Evolutionary conservation across 2,113 vertebrate species (phyloP).

Genomic region (Gymnogyps californianus): DNA sequence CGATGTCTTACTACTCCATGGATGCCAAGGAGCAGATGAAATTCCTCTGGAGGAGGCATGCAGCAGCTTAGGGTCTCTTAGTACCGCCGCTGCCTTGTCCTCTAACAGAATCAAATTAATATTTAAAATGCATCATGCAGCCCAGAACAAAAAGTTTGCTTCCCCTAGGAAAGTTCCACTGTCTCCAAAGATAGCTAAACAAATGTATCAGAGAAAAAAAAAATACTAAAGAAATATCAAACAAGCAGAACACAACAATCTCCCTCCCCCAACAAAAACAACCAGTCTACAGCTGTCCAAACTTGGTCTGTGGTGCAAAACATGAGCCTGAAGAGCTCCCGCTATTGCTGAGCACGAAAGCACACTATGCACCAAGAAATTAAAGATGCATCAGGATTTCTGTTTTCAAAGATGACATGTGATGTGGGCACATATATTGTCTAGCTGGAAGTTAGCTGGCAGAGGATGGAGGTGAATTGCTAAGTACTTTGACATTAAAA

Average conservation of each 20-base stretch:
- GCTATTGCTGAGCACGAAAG: background rate
- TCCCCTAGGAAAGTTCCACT: background rate
- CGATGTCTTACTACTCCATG: background rate
- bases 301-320: background rate
- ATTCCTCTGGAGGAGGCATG: background rate
- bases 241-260: background rate
- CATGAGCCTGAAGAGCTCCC: background rate
- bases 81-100: background rate
- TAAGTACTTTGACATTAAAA: background rate
- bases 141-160: background rate
- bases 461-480: background rate
- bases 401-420: background rate
- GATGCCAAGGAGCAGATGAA: background rate
- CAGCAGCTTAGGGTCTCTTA: background rate
- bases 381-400: background rate
- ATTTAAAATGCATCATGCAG: background rate
- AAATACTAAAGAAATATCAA: background rate
- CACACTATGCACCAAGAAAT: background rate
- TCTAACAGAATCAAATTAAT: background rate
- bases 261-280: background rate
- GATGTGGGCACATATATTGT: background rate
- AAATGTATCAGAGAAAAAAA: background rate
- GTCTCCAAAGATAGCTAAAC: conserved; percentile 3
- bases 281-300: conserved; percentile 45
- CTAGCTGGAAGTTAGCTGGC: background rate